Evolutionary conservation across 2,113 vertebrate species (phyloP).

Genomic region (Aptenodytes patagonicus): DNA sequence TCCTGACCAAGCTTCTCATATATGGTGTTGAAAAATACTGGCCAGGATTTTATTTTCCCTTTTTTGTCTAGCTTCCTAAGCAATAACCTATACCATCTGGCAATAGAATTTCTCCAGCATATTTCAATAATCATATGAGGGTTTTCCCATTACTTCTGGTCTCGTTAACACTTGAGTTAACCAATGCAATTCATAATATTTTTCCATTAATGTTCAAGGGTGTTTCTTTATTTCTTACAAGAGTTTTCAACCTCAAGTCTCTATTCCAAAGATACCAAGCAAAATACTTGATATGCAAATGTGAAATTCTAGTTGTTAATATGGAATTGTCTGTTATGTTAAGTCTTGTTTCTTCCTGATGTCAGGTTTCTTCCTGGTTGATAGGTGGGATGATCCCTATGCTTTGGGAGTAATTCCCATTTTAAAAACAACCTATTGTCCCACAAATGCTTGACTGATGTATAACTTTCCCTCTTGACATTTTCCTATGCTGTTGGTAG

Average conservation of each 20-base stretch:
- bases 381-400: neutral
- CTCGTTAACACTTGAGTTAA: neutral
- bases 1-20: neutral
- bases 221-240: neutral
- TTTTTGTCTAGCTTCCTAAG: neutral
- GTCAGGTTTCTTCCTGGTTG: neutral
- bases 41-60: neutral
- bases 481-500: neutral
- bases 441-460: neutral
- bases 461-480: neutral
- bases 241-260: neutral
- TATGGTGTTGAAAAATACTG: neutral
- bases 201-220: neutral
- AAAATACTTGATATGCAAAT: neutral
- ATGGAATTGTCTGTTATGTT: neutral
- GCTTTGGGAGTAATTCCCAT: neutral
- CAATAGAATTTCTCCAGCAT: neutral
- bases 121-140: neutral
- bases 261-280: neutral
- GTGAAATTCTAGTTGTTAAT: neutral
- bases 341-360: neutral
- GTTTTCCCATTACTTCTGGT: neutral
- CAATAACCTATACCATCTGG: neutral
- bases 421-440: neutral
- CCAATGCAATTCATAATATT: neutral